Evolutionary conservation across 2,888 invertebrate species (phyloP).

Genomic region (Pandemis cinnamomeana): DNA sequence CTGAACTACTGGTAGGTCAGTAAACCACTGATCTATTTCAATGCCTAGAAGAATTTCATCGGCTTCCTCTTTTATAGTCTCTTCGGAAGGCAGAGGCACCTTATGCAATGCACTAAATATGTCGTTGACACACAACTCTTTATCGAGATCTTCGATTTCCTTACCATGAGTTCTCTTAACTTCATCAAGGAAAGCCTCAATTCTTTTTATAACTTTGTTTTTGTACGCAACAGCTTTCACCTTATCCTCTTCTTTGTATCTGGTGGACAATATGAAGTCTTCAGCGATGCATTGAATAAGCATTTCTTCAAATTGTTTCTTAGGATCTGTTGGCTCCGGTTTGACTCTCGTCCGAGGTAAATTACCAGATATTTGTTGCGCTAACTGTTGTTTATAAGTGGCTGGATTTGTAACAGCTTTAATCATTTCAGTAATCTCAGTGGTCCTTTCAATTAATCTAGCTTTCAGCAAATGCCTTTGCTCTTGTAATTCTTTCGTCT

Average conservation of each 20-base stretch:
- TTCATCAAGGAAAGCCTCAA: constrained; percentile 54
- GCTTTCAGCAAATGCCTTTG: constrained; percentile 58
- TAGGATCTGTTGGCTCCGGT: constrained; percentile 43
- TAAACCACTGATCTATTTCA: constrained; percentile 69
- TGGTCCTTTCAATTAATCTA: constrained; percentile 61
- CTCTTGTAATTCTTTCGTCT: constrained; percentile 54
- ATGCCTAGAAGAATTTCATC: constrained; percentile 61
- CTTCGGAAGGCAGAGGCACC: constrained; percentile 61
- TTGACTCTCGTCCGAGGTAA: constrained; percentile 48
- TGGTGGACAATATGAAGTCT: constrained; percentile 58
- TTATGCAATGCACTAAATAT: constrained; percentile 59
- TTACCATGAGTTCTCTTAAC: constrained; percentile 54
- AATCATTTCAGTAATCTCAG: constrained; percentile 53
- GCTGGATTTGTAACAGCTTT: constrained; percentile 46
- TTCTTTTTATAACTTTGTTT: constrained; percentile 57
- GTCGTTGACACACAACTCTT: constrained; percentile 52
- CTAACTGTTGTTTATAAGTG: constrained; percentile 60
- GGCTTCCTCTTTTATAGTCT: constrained; percentile 62
- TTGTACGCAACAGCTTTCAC: constrained; percentile 59
- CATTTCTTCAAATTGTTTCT: constrained; percentile 56
- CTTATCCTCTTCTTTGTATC: constrained; percentile 58
- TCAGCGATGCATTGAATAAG: constrained; percentile 60
- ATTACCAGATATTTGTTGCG: constrained; percentile 54
- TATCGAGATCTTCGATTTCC: constrained; percentile 52
- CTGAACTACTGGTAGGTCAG: constrained; percentile 57